Percentiles rank a stretch among this genome's conserved stretches.
Conservation (phyloP, 2,888 invertebrate genomes). For the Shargacucullia verbasci region DNA sequence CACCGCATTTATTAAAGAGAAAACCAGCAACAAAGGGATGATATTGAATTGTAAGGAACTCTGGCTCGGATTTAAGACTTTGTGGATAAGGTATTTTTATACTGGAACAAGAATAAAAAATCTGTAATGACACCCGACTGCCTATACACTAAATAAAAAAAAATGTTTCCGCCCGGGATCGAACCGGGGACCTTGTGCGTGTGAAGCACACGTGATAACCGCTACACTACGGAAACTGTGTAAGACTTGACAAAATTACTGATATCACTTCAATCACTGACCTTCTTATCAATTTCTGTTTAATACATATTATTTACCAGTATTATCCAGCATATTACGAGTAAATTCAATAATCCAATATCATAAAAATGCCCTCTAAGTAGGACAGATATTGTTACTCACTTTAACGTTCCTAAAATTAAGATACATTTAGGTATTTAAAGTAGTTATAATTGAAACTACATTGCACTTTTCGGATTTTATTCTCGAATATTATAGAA, state of each 20-base stretch:
- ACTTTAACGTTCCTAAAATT: too few relatives aligned
- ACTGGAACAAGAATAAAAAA: neutral
- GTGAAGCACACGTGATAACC: slow-evolving; percentile 95
- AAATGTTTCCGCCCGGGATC: slow-evolving; percentile 46
- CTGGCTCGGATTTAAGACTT: slow-evolving; percentile 51
- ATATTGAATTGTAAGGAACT: slow-evolving; percentile 87
- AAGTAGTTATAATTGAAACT: too few relatives aligned
- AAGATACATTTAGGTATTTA: too few relatives aligned
- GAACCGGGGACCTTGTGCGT: slow-evolving; percentile 93
- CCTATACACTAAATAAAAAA: neutral
- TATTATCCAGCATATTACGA: too few relatives aligned
- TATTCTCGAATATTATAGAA: too few relatives aligned
- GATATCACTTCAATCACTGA: neutral
- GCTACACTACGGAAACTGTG: slow-evolving; percentile 92
- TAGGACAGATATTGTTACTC: too few relatives aligned
- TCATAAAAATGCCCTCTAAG: too few relatives aligned
- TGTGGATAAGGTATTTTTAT: slow-evolving; percentile 62
- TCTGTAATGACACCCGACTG: too few relatives aligned
- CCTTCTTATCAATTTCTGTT: too few relatives aligned
- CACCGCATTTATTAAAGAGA: slow-evolving; percentile 87
- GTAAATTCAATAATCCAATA: too few relatives aligned
- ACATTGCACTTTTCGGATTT: too few relatives aligned
- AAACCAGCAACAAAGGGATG: slow-evolving; percentile 88
- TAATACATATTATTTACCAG: too few relatives aligned
- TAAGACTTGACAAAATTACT: neutral